Percentiles rank a stretch among this genome's conserved stretches.
Evolutionary conservation across 2,888 invertebrate genomes (phyloP).

Genomic region (Alloscopus bannaensis): DNA sequence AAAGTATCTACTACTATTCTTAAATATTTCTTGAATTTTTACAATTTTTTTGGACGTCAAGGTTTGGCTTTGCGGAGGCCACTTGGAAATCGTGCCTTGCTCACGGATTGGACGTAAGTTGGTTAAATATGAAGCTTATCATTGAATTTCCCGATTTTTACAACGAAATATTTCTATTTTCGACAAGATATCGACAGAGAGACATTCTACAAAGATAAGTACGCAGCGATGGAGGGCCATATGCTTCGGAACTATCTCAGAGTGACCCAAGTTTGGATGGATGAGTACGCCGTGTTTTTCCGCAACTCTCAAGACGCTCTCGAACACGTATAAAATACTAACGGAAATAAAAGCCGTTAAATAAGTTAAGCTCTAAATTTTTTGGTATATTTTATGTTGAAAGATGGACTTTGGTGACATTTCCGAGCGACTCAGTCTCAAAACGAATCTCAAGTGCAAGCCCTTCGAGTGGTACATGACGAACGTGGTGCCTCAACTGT

Average conservation of each 20-base stretch:
- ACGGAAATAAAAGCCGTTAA: conserved; percentile 15
- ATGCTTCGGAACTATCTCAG: conserved; percentile 94
- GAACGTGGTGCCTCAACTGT: conserved; percentile 82
- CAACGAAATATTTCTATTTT: no score
- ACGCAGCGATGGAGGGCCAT: neutral
- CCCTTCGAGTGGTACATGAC: conserved; percentile 92
- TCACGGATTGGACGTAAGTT: conserved; percentile 82
- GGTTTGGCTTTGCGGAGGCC: conserved; percentile 82
- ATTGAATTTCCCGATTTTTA: no score
- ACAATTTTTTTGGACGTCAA: no score
- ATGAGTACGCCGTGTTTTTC: conserved; percentile 81
- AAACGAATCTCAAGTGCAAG: conserved; percentile 86
- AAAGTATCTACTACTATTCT: no score
- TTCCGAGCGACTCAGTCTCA: conserved; percentile 82
- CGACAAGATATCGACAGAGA: no score
- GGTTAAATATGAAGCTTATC: no score
- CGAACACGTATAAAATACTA: neutral
- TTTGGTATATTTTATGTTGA: no score
- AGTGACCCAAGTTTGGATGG: conserved; percentile 98
- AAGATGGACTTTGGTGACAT: conserved; percentile 90
- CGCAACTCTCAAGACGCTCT: conserved; percentile 2
- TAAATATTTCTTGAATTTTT: no score
- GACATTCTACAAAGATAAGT: conserved; percentile 88
- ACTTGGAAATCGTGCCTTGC: conserved; percentile 79
- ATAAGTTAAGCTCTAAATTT: no score